Conservation (phyloP, 2,113 vertebrate genomes). For the Hymenochirus boettgeri region DNA sequence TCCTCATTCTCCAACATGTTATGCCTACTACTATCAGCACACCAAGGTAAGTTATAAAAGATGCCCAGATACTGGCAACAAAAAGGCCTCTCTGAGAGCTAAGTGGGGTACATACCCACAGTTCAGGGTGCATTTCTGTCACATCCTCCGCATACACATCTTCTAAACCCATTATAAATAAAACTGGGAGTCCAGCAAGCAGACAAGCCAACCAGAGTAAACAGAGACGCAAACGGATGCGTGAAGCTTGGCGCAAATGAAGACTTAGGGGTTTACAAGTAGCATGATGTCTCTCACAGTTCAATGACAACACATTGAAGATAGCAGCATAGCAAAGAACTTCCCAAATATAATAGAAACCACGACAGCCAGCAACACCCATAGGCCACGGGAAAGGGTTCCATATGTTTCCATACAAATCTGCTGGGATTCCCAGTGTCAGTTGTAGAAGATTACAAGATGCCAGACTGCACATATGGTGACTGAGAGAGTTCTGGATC, state of each 20-base stretch:
- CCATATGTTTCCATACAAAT: constrained; percentile 43
- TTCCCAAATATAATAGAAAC: constrained; percentile 44
- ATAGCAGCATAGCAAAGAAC: constrained; percentile 42
- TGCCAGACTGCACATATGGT: constrained; percentile 45
- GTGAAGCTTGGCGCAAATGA: constrained; percentile 5
- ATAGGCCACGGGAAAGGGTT: constrained; percentile 31
- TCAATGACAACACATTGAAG: constrained; percentile 43
- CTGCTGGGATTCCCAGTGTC: constrained; percentile 33
- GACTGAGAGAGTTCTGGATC: constrained; percentile 24
- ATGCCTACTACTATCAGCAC: constrained; percentile 33
- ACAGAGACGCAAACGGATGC: constrained; percentile 28
- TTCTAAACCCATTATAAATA: constrained; percentile 43
- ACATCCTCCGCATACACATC: constrained; percentile 8
- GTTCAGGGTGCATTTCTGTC: background rate
- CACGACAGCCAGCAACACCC: constrained; percentile 27
- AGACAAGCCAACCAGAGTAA: constrained; percentile 32
- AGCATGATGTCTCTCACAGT: constrained; percentile 41
- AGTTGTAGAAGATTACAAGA: constrained; percentile 40
- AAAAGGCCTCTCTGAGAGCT: constrained; percentile 15
- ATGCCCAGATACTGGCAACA: constrained; percentile 24
- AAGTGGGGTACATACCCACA: constrained; percentile 40
- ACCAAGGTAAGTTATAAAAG: constrained; percentile 30
- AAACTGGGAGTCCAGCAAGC: constrained; percentile 31
- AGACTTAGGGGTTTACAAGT: constrained; percentile 37
- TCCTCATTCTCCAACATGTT: constrained; percentile 35